Base-by-base conservation (phyloP, 2,113 vertebrate genomes). In the Atherinomorus stipes region DNA sequence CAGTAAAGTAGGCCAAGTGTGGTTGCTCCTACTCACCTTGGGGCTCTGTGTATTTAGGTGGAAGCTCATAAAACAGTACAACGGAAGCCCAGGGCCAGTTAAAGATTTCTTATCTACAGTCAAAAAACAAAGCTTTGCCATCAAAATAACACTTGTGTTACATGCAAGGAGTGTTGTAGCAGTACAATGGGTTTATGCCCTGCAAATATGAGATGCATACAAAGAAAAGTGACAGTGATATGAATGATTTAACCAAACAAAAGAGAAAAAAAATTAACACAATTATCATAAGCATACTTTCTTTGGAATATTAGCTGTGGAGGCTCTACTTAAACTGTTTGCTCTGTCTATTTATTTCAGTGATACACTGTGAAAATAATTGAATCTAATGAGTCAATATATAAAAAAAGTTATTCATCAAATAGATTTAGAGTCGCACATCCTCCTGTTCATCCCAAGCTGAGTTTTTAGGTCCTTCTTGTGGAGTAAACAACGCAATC, bases 1-100 rank as follows among this genome's bases (percentile, higher is more conserved):
- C 68, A 59, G 38, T 44, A 54, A 81, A 85, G 63, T 80, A 84
- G 85, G 77, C 54, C 69, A 69, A 62, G 56, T 42, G 2, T 57
- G 64, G 64, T 61, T 64, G 64, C 76, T 65, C 59, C 65, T 7
- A 37, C 51, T 86, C 79, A 84, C 77, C 78, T 85, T 73, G 59
- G 52, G 77, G 81, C 71, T 79, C 21, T 63, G 73, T 53, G 64
- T 58, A 62, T 66, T 78, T 74, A 21, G 1, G 74, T 52, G 74
- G 53, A 85, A 76, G 66, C 71, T 74, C 5, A 22, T 63, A 81
- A 84, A 85, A 76, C 49, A 18, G 63, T 59, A 68, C 47, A 61
- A 11, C 1, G 45, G 40, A 44, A 64, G 57, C 83, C 75, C 40
- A 9, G 0, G 56, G 82, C 69, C 63, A 62, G 45, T 54, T 28